A percentile compares a stretch with the other conserved stretches of the same genome.
Conservation (phyloP, 2,888 invertebrate species). For the Parnassius glacialis region DNA sequence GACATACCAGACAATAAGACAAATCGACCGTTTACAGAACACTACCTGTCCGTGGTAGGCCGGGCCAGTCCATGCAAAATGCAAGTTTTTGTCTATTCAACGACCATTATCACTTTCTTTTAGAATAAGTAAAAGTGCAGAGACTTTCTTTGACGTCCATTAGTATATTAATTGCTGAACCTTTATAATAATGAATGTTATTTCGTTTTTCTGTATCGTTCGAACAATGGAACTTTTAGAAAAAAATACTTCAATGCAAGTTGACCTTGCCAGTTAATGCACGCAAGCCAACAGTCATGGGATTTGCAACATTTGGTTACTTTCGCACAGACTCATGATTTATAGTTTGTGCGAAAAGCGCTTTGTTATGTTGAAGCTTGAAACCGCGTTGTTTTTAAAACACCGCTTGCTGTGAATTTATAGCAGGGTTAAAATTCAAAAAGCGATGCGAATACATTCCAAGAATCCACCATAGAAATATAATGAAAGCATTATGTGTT, state of each 20-base stretch:
- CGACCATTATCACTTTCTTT: constrained; percentile 58
- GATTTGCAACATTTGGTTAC: constrained; percentile 70
- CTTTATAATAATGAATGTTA: constrained; percentile 61
- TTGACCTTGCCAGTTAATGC: constrained; percentile 61
- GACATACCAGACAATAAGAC: constrained; percentile 77
- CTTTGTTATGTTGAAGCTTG: constrained; percentile 52
- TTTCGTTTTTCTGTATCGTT: constrained; percentile 52
- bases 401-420: constrained; percentile 71
- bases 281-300: constrained; percentile 36
- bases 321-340: constrained; percentile 71
- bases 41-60: constrained; percentile 75
- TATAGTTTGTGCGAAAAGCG: constrained; percentile 52
- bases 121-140: constrained; percentile 71
- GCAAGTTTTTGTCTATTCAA: constrained; percentile 46
- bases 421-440: constrained; percentile 47
- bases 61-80: constrained; percentile 60
- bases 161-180: constrained; percentile 72
- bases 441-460: constrained; percentile 45
- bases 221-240: constrained; percentile 44
- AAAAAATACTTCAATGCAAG: constrained; percentile 51
- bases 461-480: constrained; percentile 45
- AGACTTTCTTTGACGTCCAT: constrained; percentile 46
- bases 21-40: constrained; percentile 76
- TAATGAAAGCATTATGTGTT: constrained; percentile 47
- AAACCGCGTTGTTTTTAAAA: constrained; percentile 61